Evolutionary conservation across 2,888 invertebrate genomes (phyloP), one percentile per base, ranked within the genome.

Genomic region (Bellardia bayeri): DNA sequence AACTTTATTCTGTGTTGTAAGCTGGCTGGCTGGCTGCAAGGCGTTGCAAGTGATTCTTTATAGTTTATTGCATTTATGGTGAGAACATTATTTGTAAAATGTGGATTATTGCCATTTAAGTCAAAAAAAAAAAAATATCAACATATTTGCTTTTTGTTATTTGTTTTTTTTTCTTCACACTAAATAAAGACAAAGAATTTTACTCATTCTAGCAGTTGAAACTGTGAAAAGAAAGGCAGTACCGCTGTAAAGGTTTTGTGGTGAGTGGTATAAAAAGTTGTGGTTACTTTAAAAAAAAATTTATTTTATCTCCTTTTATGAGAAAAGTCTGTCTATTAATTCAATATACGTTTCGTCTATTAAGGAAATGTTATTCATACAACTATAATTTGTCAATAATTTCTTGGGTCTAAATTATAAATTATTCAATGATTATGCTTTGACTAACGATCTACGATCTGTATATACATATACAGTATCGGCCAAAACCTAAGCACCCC

Each of bases 11-110:
- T 58, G 66, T 74, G 54, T 40, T 45, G 49, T 82, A 74, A 82
- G 56, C 23, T 16, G 54, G 58, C 54, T 79, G 23, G 23, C 23
- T 23, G 23, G 23, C 23, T 23, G 42, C 23, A 69, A 85, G 85
- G 85, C 85, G 87, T 78, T 78, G 79, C 87, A 75, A 82, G 85
- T 82, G 82, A 72, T 69, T 82, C 37, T 68, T 54, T 33, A n/a
- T 23, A 49, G 54, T 49, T 72, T 54, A 56, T 49, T 69, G 56
- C 82, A 74, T 85, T 85, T 85, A 82, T 87, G 87, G 87, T 87
- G 87, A 85, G 87, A 87, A 87, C 79, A 82, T 74, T 82, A 87
- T 87, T 85, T 85, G 84, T 72, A 75, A 68, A 82, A 87, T 85
- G 78, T 85, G 78, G 87, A 81, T 85, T 79, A 87, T 87, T 82